Percentiles rank a stretch among this genome's conserved stretches.
These are phyloP conservation scores for Pseudachorutes palmiensis DNA, from an alignment of 1,140 invertebrate genomes.

Conservation along the genomic window DNA sequence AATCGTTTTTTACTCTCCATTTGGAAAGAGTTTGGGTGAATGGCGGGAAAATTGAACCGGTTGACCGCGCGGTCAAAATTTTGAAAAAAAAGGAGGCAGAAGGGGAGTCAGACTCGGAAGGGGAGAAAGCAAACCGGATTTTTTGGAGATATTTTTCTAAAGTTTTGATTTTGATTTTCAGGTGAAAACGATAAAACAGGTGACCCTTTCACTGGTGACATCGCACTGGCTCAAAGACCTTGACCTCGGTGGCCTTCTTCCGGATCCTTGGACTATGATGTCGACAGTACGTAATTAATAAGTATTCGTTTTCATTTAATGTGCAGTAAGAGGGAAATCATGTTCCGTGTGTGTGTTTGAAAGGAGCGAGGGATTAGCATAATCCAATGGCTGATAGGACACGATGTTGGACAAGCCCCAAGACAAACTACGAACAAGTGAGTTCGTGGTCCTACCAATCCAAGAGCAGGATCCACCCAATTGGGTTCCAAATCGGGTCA, in stretches of 20 bases:
- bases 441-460: slow-evolving; percentile 23
- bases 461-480: slow-evolving; percentile 28
- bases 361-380: slow-evolving; percentile 35
- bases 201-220: background rate
- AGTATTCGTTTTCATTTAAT: slow-evolving; percentile 23
- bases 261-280: background rate
- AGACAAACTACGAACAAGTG: slow-evolving; percentile 38
- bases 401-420: slow-evolving; percentile 38
- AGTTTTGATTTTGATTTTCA: no score
- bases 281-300: slow-evolving; percentile 36
- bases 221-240: background rate
- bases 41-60: no score
- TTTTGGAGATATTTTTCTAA: no score
- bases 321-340: slow-evolving; percentile 37
- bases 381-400: slow-evolving; percentile 39
- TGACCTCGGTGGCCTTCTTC: background rate
- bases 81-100: no score
- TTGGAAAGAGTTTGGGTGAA: no score
- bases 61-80: no score
- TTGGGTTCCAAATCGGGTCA: slow-evolving; percentile 36
- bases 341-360: background rate
- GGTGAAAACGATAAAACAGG: no score
- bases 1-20: no score
- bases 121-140: no score
- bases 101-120: no score